Evolutionary conservation across 1,140 invertebrate genomes (phyloP).

Genomic region (Zaprionus inermis): DNA sequence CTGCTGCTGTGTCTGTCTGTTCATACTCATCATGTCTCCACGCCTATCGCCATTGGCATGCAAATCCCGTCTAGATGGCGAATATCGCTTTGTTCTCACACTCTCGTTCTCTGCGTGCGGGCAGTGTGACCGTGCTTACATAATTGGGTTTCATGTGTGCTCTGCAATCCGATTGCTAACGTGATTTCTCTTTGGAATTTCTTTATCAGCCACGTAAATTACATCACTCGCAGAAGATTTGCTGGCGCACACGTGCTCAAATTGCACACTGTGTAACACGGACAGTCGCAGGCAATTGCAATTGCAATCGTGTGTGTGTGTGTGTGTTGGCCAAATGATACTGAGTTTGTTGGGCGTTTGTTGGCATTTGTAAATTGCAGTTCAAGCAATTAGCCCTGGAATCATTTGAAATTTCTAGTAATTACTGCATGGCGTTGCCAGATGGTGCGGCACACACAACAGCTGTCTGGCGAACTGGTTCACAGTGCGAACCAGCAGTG

Average conservation of each 20-base stretch:
- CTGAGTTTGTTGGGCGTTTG: constrained; percentile 1
- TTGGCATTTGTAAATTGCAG: constrained; percentile 18
- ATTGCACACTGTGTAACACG: constrained; percentile 20
- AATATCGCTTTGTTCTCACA: not conserved
- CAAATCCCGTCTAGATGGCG: not conserved
- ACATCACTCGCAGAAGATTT: constrained; percentile 46
- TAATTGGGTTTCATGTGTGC: constrained; percentile 25
- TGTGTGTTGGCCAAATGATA: constrained; percentile 13
- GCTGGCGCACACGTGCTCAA: constrained; percentile 10
- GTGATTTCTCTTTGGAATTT: constrained; percentile 13
- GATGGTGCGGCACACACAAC: not conserved
- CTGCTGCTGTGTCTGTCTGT: not conserved
- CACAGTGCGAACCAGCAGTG: not conserved
- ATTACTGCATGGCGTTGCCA: constrained; percentile 18
- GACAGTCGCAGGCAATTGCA: not conserved
- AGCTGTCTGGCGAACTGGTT: not conserved
- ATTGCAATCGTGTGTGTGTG: not conserved
- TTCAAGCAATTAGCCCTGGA: not conserved
- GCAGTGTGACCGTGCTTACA: constrained; percentile 33
- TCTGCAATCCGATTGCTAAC: not conserved
- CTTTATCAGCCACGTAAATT: constrained; percentile 54
- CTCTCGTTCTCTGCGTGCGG: not conserved
- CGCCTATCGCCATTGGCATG: not conserved
- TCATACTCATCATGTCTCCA: not conserved
- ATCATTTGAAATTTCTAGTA: constrained; percentile 20